A percentile compares a stretch with the other conserved stretches of the same genome.
These are phyloP conservation scores for Petrolisthes manimaculis DNA, from an alignment of 2,888 invertebrate genomes.

Conservation along the genomic window DNA sequence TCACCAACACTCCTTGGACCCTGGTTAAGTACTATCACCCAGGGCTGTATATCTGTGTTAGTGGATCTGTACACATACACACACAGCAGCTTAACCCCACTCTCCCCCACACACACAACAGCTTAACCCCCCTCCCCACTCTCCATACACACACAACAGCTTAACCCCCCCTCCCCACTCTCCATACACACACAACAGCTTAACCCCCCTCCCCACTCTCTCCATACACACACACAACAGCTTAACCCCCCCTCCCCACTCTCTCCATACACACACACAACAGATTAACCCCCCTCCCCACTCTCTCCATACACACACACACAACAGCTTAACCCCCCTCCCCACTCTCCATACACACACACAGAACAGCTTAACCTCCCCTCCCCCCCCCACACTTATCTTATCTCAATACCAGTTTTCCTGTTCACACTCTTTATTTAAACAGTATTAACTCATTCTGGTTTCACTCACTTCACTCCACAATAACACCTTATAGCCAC, in stretches of 20 bases:
- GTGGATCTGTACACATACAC: neutral
- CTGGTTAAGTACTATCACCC: too few species aligned
- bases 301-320: neutral
- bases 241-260: neutral
- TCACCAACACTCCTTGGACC: too few species aligned
- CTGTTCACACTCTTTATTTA: neutral
- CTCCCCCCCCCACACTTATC: neutral
- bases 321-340: neutral
- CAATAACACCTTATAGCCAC: neutral
- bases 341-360: neutral
- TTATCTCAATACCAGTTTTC: neutral
- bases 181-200: neutral
- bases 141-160: neutral
- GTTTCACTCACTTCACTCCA: neutral
- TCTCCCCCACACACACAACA: neutral
- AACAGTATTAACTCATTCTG: neutral
- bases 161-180: slow-evolving; percentile 2
- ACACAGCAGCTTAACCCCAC: neutral
- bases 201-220: neutral
- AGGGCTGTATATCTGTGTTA: too few species aligned
- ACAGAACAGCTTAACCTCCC: neutral
- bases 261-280: neutral
- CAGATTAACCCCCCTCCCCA: neutral
- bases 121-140: slow-evolving; percentile 6
- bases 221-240: neutral